Percentiles rank a stretch among this genome's conserved stretches.
These are phyloP conservation scores for Paracanthobrama guichenoti DNA, from an alignment of 2,113 vertebrate species.

Conservation along the genomic window DNA sequence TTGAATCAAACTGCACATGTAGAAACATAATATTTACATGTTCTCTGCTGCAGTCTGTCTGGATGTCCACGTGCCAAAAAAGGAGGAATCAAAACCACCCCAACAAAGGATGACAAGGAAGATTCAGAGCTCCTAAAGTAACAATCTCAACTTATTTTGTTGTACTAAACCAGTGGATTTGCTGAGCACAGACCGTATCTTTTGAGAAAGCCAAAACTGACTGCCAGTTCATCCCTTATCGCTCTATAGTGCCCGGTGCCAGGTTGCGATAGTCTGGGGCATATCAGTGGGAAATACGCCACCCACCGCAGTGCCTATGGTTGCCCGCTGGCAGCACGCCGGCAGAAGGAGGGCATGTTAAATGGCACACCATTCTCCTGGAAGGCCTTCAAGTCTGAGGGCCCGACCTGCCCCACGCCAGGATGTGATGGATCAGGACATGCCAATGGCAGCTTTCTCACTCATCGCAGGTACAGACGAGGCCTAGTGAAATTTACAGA, in stretches of 20 bases:
- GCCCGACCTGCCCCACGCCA: slow-evolving; percentile 91
- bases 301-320: slow-evolving; percentile 97
- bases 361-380: slow-evolving; percentile 92
- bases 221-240: slow-evolving; percentile 13
- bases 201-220: slow-evolving; percentile 12
- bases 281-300: slow-evolving; percentile 97
- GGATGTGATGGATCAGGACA: slow-evolving; percentile 96
- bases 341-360: slow-evolving; percentile 92
- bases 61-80: slow-evolving; percentile 99
- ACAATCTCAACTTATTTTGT: background rate
- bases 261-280: slow-evolving; percentile 94
- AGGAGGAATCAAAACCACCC: slow-evolving; percentile 89
- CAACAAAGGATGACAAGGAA: slow-evolving; percentile 96
- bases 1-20: background rate
- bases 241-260: slow-evolving; percentile 87
- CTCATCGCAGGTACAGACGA: slow-evolving; percentile 89
- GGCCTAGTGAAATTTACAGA: background rate
- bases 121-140: slow-evolving; percentile 96
- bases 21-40: slow-evolving; percentile 14
- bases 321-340: slow-evolving; percentile 90
- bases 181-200: background rate
- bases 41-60: slow-evolving; percentile 82
- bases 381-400: slow-evolving; percentile 94
- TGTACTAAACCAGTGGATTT: background rate
- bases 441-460: slow-evolving; percentile 96